Base-by-base conservation (phyloP, 2,888 invertebrate genomes). In the Zygaena filipendulae region DNA sequence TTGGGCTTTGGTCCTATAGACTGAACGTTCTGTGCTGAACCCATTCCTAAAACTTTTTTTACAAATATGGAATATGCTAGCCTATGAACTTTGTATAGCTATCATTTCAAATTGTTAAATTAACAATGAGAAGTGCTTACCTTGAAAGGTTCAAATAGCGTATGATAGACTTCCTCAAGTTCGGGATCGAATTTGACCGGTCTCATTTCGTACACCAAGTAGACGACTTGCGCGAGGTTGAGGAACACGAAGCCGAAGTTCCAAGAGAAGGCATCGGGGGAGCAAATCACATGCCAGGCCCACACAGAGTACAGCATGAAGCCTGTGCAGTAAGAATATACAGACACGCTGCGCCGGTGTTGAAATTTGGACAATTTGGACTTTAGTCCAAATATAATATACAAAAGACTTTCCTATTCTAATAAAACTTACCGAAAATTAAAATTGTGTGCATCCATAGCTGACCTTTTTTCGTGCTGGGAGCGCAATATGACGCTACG, bases 261-360 rank as follows among this genome's bases (percentile, higher is more conserved):
- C 92, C 92, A 93, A 0, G 90, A 89, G 63, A 93, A 92, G 4
- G 92, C 88, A 52, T 92, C 91, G 0, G 92, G 92, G 1, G 92
- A 90, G 52, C 92, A 92, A 35, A 92, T 88, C 12, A 92, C 86
- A 49, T 90, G 90, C 92, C 92, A 92, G n/a, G 92, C 89, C 93
- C 93, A 93, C 30, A 90, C 86, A 1, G 90, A 90, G 59, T 91
- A 86, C 38, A 92, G 61, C 81, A 92, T 83, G 54, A 91, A 88
- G 13, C 88, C 92, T 92, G 52, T 23, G 66, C 53, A 18, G n/a
- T n/a, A n/a, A n/a, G n/a, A n/a, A n/a, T n/a, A n/a, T n/a, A n/a
- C 14, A n/a, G 23, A 22, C 11, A 3, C 12, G 12, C n/a, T 11
- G 9, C 9, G 5, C 4, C n/a, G n/a, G n/a, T n/a, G n/a, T n/a